phyloP scores from a whole-genome alignment of 2,888 invertebrate species.

The Acrocyrtus sp. region DNA sequence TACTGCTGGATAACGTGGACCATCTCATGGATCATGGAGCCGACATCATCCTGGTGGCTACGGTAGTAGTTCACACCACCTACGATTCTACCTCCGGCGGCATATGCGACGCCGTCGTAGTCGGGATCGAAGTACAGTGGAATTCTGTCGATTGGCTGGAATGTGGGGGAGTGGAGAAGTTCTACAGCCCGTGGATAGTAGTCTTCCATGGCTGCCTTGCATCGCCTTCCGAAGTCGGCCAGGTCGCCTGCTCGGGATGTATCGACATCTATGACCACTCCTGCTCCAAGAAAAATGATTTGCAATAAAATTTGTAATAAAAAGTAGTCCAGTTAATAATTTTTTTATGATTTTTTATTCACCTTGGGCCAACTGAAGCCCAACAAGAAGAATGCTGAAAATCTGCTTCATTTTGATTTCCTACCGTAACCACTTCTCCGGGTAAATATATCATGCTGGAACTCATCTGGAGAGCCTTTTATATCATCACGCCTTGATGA shows the following conservation, averaged over 20 bases:
- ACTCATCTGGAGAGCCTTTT: too few species aligned
- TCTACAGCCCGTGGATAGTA: slow-evolving; percentile 49
- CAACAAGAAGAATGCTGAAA: slow-evolving; percentile 4
- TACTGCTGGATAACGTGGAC: slow-evolving; percentile 52
- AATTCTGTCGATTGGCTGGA: slow-evolving; percentile 32
- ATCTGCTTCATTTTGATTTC: slow-evolving; percentile 2
- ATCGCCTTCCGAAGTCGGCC: slow-evolving; percentile 41
- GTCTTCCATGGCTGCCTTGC: slow-evolving; percentile 43
- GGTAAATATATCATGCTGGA: too few species aligned
- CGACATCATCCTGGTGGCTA: slow-evolving; percentile 45
- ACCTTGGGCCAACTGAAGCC: neutral
- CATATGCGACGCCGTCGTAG: slow-evolving; percentile 61
- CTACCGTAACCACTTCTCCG: too few species aligned
- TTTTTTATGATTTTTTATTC: neutral
- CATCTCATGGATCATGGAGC: slow-evolving; percentile 59
- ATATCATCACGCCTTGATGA: too few species aligned
- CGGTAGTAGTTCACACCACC: slow-evolving; percentile 53
- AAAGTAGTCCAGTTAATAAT: neutral
- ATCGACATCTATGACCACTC: slow-evolving; percentile 45
- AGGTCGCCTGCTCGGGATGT: slow-evolving; percentile 50
- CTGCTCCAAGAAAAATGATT: slow-evolving; percentile 5
- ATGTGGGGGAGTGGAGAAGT: slow-evolving; percentile 50
- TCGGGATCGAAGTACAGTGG: slow-evolving; percentile 58
- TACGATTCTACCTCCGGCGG: slow-evolving; percentile 39
- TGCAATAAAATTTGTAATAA: neutral